Percentiles rank a stretch among this genome's conserved stretches.
Conservation (phyloP, 2,888 invertebrate species). For the Acanthacorydalis orientalis region DNA sequence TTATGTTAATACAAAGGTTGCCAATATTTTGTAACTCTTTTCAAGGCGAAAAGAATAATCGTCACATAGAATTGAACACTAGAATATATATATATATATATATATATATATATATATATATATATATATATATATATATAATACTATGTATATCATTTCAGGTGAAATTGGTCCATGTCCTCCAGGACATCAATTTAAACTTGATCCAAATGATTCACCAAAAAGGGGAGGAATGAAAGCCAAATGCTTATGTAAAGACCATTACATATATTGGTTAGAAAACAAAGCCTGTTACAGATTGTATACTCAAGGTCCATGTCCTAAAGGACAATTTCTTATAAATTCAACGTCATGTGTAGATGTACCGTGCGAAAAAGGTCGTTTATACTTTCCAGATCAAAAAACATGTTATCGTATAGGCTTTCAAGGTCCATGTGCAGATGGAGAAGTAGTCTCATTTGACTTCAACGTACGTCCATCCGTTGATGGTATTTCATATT, state of each 20-base stretch:
- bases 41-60: too few relatives aligned
- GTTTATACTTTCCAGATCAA: slow-evolving; percentile 57
- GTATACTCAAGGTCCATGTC: slow-evolving; percentile 66
- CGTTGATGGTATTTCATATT: slow-evolving; percentile 64
- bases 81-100: too few relatives aligned
- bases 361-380: slow-evolving; percentile 57
- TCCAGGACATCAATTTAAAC: slow-evolving; percentile 52
- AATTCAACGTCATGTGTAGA: slow-evolving; percentile 48
- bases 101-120: too few relatives aligned
- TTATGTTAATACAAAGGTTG: too few relatives aligned
- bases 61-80: too few relatives aligned
- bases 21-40: too few relatives aligned
- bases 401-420: slow-evolving; percentile 66
- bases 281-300: slow-evolving; percentile 58
- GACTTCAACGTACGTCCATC: slow-evolving; percentile 65
- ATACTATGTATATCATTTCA: slow-evolving; percentile 19
- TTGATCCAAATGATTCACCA: slow-evolving; percentile 24
- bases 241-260: slow-evolving; percentile 50
- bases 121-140: too few relatives aligned
- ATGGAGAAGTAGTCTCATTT: slow-evolving; percentile 59
- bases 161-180: slow-evolving; percentile 61
- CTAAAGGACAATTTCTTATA: slow-evolving; percentile 45
- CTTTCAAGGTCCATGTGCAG: slow-evolving; percentile 54
- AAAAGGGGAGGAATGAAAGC: slow-evolving; percentile 28
- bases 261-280: slow-evolving; percentile 40